Evolutionary conservation across 2,797 vertebrate species (phyloP).

Genomic region (Danio choprae): DNA sequence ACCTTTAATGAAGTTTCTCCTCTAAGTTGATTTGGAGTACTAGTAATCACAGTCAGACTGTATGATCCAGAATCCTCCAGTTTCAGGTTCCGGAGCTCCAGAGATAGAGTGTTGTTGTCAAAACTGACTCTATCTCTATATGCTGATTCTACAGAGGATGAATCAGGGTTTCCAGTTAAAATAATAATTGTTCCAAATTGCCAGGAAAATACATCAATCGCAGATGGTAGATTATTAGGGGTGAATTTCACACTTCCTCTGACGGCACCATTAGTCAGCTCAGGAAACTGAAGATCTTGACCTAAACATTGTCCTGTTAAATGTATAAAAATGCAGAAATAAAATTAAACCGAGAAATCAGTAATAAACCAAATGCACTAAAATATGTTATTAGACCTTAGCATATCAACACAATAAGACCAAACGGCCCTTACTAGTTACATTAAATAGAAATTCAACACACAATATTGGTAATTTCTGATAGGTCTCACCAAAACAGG

Average conservation of each 20-base stretch:
- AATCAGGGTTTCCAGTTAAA: fast-evolving
- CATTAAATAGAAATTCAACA: not conserved
- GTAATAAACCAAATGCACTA: too few species aligned
- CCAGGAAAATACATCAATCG: not conserved
- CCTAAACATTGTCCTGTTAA: not conserved
- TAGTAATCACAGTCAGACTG: fast-evolving
- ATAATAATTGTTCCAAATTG: fast-evolving
- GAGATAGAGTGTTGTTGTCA: not conserved
- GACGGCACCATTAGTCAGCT: not conserved
- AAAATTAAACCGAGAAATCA: too few species aligned
- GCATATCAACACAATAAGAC: not conserved
- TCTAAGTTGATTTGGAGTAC: fast-evolving
- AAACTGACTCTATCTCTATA: not conserved
- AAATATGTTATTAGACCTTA: too few species aligned
- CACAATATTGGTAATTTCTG: too few species aligned
- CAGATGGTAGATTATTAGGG: not conserved
- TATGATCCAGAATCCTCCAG: not conserved
- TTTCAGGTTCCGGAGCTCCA: not conserved
- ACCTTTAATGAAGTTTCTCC: slow-evolving; percentile 1
- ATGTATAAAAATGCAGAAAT: not conserved
- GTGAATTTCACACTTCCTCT: not conserved
- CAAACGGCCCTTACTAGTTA: not conserved
- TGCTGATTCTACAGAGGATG: fast-evolving
- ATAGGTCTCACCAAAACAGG: slow-evolving; percentile 11
- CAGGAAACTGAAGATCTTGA: not conserved